A percentile compares a stretch with the other conserved stretches of the same genome.
These are phyloP conservation scores for Cydia amplana DNA, from an alignment of 1,140 invertebrate genomes.

Conservation along the genomic window DNA sequence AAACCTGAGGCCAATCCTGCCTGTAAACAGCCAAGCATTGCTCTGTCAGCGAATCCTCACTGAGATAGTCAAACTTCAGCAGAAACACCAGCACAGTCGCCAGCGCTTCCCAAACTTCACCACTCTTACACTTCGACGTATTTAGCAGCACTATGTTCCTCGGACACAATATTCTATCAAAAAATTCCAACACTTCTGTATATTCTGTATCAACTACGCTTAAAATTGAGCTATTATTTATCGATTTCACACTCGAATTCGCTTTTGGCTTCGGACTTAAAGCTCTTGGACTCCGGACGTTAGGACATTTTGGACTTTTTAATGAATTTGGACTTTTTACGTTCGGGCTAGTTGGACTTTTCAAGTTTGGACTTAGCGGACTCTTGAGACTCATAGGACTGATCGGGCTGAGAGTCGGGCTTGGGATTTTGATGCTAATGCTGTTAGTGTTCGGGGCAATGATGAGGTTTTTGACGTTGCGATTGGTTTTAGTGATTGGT, in stretches of 20 bases:
- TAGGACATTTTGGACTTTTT: not conserved
- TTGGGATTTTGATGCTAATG: not conserved
- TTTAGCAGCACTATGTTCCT: slow-evolving; percentile 64
- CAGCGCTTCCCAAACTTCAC: slow-evolving; percentile 60
- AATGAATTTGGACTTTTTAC: not conserved
- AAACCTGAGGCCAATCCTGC: slow-evolving; percentile 76
- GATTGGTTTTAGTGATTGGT: slow-evolving; percentile 32
- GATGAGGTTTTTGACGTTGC: slow-evolving; percentile 27
- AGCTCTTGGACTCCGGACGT: not conserved
- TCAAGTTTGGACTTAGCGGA: not conserved
- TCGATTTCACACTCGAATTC: not conserved
- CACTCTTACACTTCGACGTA: slow-evolving; percentile 37
- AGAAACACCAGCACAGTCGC: slow-evolving; percentile 61
- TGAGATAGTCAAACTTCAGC: slow-evolving; percentile 61
- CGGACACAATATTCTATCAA: slow-evolving; percentile 64
- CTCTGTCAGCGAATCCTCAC: slow-evolving; percentile 70
- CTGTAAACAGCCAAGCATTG: slow-evolving; percentile 73
- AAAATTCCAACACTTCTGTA: slow-evolving; percentile 50
- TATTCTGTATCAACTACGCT: slow-evolving; percentile 32
- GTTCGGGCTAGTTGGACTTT: not conserved
- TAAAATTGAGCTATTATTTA: not conserved
- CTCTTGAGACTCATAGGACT: not conserved
- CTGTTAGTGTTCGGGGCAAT: not conserved
- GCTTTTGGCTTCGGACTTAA: not conserved
- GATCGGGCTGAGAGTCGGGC: slow-evolving; percentile 13